A percentile compares a stretch with the other conserved stretches of the same genome.
Evolutionary conservation across 2,113 vertebrate genomes (phyloP).

Genomic region (Aptenodytes patagonicus): DNA sequence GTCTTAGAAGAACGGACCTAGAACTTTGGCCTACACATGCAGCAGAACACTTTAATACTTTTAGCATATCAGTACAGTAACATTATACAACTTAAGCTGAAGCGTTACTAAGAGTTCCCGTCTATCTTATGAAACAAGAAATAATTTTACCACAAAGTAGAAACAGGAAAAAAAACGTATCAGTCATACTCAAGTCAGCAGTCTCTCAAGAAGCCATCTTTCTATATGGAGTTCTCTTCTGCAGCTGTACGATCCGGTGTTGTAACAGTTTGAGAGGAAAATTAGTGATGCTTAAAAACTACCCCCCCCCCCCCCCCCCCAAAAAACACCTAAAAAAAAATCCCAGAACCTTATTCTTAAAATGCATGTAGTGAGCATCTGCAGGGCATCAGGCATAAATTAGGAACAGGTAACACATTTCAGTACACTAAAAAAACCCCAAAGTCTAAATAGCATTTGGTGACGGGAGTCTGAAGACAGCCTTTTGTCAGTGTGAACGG

Average conservation of each 20-base stretch:
- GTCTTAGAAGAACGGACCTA: neutral
- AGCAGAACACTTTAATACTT: neutral
- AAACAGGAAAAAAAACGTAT: neutral
- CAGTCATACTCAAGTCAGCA: neutral
- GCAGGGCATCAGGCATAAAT: neutral
- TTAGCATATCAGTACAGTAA: neutral
- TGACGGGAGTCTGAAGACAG: neutral
- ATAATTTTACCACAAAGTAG: neutral
- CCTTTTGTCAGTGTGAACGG: rapidly evolving
- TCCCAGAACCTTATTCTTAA: neutral
- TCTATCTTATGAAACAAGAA: neutral
- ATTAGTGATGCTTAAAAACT: neutral
- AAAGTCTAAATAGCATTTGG: neutral
- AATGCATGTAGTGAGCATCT: neutral
- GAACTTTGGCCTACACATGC: neutral
- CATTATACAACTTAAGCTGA: neutral
- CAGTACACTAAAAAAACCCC: neutral
- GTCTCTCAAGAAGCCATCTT: neutral
- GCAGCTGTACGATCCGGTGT: neutral
- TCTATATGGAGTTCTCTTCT: neutral
- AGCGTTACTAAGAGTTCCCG: neutral
- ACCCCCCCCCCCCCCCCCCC: no score
- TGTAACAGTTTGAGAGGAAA: neutral
- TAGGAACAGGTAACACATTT: neutral
- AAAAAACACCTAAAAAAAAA: neutral